Conservation (phyloP, 2,113 vertebrate genomes). For the Pollimyrus isidori region DNA sequence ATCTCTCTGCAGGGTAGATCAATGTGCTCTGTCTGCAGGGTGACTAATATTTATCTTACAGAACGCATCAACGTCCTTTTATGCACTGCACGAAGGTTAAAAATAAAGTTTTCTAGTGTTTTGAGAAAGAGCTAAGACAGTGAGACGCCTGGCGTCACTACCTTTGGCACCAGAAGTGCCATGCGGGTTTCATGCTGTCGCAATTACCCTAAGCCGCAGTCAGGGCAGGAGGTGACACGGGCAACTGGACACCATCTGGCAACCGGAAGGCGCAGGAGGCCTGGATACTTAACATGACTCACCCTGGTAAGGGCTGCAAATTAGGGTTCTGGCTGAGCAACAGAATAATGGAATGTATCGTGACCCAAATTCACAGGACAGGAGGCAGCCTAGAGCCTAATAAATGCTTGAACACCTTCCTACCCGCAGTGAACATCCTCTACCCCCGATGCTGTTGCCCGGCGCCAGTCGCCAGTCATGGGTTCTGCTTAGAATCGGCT, state of each 20-base stretch:
- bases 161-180: background rate
- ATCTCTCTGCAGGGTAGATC: too few relatives aligned
- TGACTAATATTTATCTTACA: background rate
- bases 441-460: background rate
- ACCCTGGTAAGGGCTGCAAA: background rate
- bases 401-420: background rate
- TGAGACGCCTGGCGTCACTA: background rate
- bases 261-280: background rate
- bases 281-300: background rate
- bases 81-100: background rate
- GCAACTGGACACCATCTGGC: background rate
- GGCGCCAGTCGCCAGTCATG: background rate
- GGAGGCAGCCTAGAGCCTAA: background rate
- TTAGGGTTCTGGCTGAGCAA: background rate
- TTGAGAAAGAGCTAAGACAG: background rate
- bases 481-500: background rate
- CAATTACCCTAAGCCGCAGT: background rate
- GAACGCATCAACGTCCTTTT: background rate
- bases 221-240: background rate
- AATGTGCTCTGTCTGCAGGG: background rate
- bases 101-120: background rate
- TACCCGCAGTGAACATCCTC: background rate
- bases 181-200: background rate
- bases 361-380: background rate
- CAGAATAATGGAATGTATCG: background rate